Base-by-base conservation (phyloP, 1,140 invertebrate genomes). In the Sarcophaga bullata region DNA sequence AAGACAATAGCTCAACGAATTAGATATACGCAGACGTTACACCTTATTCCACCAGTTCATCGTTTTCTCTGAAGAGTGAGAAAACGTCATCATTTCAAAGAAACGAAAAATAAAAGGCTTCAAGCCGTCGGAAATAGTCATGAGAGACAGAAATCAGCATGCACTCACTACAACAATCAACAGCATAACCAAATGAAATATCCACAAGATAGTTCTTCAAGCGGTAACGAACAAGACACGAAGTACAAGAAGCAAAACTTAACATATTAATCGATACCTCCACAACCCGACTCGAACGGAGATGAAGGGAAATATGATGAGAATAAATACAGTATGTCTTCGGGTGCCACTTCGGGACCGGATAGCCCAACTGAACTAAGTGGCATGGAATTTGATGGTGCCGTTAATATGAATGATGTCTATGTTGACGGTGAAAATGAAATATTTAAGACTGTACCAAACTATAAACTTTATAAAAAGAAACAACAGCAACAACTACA, bases 331-430 rank as follows among this genome's bases (percentile, higher is more conserved):
- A 80, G 68, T 52, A 88, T 90, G 47, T 95, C 95, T 15, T 97
- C 96, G 0, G 95, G 96, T 46, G 95, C 95, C 86, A 97, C 96
- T 9, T 96, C 95, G 10, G 96, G 96, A 1, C 96, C 96, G 0
- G 96, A 97, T 85, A 96, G 94, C 89, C 95, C 96, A 2, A 90
- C 91, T 46, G 92, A 93, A 83, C 94, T 95, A 86, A 95, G 95
- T 92, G 82, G 92, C 92, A 37, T 75, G 73, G 73, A 75, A 6
- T 48, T 49, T 81, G 76, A 80, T n/a, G 19, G 17, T 17, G 49
- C 37, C 52, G 13, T 25, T 37, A 48, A 49, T 15, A 47, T 25
- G n/a, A 47, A 47, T 82, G 19, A 68, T 10, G n/a, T n/a, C n/a
- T n/a, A n/a, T n/a, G 13, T 47, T 8, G 62, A 68, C 2, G 62